These are phyloP conservation scores for Heliconius eleuchia DNA, from an alignment of 1,140 invertebrate genomes.

Conservation along the genomic window DNA sequence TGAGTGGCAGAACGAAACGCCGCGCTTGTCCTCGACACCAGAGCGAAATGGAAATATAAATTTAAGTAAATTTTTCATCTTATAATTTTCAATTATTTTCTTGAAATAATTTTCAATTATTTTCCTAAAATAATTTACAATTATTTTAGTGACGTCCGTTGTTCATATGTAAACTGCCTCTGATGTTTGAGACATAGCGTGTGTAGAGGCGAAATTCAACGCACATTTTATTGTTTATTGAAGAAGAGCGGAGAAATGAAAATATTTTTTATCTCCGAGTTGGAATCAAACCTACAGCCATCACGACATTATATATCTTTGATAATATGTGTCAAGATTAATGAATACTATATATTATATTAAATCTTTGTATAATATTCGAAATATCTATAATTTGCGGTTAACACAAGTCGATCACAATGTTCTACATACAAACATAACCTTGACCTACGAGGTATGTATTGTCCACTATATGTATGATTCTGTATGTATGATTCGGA, in stretches of 20 bases:
- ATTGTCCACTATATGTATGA: background rate
- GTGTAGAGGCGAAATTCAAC: no score
- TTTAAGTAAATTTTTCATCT: no score
- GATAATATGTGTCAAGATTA: background rate
- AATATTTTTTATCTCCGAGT: no score
- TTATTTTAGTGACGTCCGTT: background rate
- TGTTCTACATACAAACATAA: background rate
- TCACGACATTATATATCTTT: no score
- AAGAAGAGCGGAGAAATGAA: no score
- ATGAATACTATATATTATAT: background rate
- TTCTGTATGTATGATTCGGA: background rate
- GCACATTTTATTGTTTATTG: no score
- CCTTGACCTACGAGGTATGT: background rate
- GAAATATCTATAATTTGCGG: background rate
- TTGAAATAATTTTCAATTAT: background rate
- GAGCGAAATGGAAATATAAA: no score
- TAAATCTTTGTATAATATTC: background rate
- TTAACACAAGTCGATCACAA: background rate
- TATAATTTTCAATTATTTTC: background rate
- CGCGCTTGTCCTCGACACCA: no score
- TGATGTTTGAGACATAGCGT: no score
- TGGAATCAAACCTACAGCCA: no score
- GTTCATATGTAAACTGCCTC: no score
- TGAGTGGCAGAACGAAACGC: no score
- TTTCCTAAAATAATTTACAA: background rate